A percentile compares a stretch with the other conserved stretches of the same genome.
Conservation (phyloP, 2,113 vertebrate genomes). For the Entomyzon cyanotis region DNA sequence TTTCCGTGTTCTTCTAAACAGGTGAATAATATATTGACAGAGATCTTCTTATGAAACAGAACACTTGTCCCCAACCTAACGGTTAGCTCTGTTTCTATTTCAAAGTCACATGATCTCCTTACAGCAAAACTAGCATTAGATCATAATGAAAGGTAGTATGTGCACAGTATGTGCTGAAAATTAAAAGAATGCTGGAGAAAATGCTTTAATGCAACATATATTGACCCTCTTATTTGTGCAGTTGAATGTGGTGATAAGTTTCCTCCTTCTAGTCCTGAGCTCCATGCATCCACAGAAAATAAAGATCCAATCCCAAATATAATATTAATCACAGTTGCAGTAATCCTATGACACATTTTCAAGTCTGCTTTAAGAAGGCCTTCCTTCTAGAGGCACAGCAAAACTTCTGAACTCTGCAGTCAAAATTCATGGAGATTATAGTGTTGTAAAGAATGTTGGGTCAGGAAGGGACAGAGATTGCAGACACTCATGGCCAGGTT, state of each 20-base stretch:
- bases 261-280: neutral
- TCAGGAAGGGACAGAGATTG: neutral
- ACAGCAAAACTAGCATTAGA: neutral
- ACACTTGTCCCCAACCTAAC: neutral
- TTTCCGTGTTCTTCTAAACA: neutral
- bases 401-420: neutral
- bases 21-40: neutral
- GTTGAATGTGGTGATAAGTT: neutral
- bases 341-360: neutral
- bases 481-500: neutral
- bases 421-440: neutral
- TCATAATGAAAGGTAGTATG: neutral
- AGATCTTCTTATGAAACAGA: neutral
- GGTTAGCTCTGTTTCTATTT: neutral
- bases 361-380: neutral
- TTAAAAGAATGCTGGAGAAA: neutral
- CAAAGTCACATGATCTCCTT: neutral
- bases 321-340: neutral
- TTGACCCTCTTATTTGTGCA: neutral
- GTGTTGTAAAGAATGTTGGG: neutral
- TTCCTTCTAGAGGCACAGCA: neutral
- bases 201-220: neutral
- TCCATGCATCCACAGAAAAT: neutral
- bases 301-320: neutral
- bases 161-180: neutral